Conservation (phyloP, 2,797 vertebrate species). For the Aselliscus stoliczkanus region DNA sequence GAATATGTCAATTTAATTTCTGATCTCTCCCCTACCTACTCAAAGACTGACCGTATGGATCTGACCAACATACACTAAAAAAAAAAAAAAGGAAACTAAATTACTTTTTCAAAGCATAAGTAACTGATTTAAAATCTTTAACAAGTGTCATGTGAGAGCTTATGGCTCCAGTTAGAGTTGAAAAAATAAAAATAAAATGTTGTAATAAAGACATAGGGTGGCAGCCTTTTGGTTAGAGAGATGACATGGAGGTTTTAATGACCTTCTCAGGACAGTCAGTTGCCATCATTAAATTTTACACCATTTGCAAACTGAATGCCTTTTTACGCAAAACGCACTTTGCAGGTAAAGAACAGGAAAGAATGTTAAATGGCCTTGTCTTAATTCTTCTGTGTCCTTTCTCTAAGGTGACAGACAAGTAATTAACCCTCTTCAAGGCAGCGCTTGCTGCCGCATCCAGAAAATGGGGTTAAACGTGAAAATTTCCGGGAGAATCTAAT, state of each 20-base stretch:
- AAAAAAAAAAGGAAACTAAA: slow-evolving; percentile 43
- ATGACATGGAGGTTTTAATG: slow-evolving; percentile 66
- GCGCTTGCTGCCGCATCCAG: not conserved
- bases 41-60: not conserved
- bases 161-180: slow-evolving; percentile 53
- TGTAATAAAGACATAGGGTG: slow-evolving; percentile 72
- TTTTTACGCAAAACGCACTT: slow-evolving; percentile 69
- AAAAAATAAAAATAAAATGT: slow-evolving; percentile 76
- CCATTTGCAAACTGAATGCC: slow-evolving; percentile 53
- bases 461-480: slow-evolving; percentile 27
- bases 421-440: not conserved
- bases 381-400: not conserved
- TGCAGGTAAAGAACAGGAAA: slow-evolving; percentile 12
- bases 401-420: not conserved
- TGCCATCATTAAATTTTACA: slow-evolving; percentile 71
- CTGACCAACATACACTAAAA: not conserved
- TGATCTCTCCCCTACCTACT: not conserved
- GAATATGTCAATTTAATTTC: not conserved
- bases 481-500: slow-evolving; percentile 32
- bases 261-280: slow-evolving; percentile 71
- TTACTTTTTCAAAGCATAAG: slow-evolving; percentile 49
- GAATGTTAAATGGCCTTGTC: not conserved
- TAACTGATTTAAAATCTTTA: slow-evolving; percentile 64
- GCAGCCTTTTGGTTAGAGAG: slow-evolving; percentile 62
- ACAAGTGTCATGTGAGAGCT: slow-evolving; percentile 52